A percentile compares a stretch with the other conserved stretches of the same genome.
Evolutionary conservation across 1,140 invertebrate genomes (phyloP).

Genomic region (Hylyphantes graminicola): DNA sequence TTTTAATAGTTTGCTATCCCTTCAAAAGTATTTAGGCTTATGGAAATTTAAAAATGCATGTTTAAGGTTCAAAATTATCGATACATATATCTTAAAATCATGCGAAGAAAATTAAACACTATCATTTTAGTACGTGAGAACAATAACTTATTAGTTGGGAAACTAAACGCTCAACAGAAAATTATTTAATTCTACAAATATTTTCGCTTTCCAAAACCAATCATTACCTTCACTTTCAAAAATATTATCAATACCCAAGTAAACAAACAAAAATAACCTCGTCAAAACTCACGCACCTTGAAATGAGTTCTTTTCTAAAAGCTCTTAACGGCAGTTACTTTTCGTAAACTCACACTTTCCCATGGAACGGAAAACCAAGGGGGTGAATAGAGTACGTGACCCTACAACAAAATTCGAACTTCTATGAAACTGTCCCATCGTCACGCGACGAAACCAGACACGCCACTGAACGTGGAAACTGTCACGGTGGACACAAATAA

Average conservation of each 20-base stretch:
- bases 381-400: constrained; percentile 8
- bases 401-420: constrained; percentile 27
- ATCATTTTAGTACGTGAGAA: no score
- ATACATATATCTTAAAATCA: no score
- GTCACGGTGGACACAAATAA: constrained; percentile 41
- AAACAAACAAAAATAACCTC: constrained; percentile 37
- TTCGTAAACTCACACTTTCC: constrained; percentile 23
- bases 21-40: no score
- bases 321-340: constrained; percentile 40
- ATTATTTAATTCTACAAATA: no score
- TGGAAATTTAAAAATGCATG: no score
- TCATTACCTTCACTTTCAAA: background rate
- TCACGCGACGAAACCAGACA: constrained; percentile 31
- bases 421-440: constrained; percentile 23
- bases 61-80: no score
- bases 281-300: constrained; percentile 45
- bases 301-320: constrained; percentile 48
- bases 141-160: no score
- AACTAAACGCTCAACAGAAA: background rate
- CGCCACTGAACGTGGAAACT: constrained; percentile 34
- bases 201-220: no score
- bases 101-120: no score
- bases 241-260: constrained; percentile 44
- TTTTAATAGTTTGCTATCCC: no score
- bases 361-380: background rate